Percentiles rank a stretch among this genome's conserved stretches.
Evolutionary conservation across 1,140 invertebrate species (phyloP).

Genomic region (Dinoponera quadriceps): DNA sequence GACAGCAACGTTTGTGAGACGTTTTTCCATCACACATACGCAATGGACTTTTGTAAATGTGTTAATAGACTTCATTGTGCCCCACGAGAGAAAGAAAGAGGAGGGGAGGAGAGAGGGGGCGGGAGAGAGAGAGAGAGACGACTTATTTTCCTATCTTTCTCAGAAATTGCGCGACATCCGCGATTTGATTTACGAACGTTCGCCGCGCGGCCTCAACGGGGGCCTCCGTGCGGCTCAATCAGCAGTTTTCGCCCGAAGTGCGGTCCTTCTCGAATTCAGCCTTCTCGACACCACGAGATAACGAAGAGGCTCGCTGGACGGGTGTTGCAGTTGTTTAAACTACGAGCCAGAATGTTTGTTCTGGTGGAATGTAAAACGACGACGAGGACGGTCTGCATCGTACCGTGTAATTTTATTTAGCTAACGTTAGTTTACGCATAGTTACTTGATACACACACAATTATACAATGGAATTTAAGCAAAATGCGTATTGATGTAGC

Average conservation of each 20-base stretch:
- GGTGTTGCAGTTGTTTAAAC: no score
- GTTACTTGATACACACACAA: no score
- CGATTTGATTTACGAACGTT: constrained; percentile 1
- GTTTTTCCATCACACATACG: constrained; percentile 13
- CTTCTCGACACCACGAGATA: not conserved
- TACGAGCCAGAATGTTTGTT: no score
- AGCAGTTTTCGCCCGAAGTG: not conserved
- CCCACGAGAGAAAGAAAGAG: not conserved
- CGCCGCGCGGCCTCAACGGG: not conserved
- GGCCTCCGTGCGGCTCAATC: not conserved
- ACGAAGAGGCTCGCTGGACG: constrained; percentile 5
- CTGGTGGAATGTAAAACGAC: no score
- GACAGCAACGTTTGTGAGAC: not conserved
- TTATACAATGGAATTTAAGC: no score
- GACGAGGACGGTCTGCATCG: no score
- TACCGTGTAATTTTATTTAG: no score
- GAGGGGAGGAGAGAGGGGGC: no score
- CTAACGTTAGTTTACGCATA: no score
- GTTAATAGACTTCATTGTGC: constrained; percentile 71
- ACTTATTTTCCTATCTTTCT: constrained; percentile 38
- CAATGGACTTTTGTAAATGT: constrained; percentile 77
- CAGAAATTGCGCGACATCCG: constrained; percentile 9
- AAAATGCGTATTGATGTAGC: no score
- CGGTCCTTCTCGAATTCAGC: not conserved
- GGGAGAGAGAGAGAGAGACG: no score